Percentiles rank a stretch among this genome's conserved stretches.
Conservation (phyloP, 1,140 invertebrate genomes). For the Drosophila quadrilineata region DNA sequence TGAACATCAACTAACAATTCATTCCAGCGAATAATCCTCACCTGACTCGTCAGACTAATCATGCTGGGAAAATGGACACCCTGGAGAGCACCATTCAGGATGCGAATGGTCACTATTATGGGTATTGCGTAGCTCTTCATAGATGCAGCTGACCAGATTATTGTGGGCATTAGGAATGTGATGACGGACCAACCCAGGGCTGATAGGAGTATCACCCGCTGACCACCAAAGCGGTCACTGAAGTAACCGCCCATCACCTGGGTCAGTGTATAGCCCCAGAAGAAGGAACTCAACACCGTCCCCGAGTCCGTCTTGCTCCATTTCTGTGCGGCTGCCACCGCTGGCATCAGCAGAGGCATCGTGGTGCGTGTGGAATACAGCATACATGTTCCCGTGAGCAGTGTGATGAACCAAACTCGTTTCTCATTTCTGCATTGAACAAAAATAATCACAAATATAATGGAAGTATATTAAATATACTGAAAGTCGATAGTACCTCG, state of each 20-base stretch:
- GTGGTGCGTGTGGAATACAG: constrained; percentile 87
- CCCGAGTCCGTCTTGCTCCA: constrained; percentile 89
- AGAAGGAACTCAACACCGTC: constrained; percentile 88
- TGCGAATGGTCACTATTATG: constrained; percentile 84
- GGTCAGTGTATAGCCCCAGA: constrained; percentile 90
- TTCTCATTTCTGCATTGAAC: constrained; percentile 82
- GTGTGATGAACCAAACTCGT: constrained; percentile 84
- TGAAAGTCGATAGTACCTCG: constrained; percentile 54
- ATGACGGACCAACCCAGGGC: constrained; percentile 86
- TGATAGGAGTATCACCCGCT: constrained; percentile 85
- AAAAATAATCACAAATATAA: not conserved
- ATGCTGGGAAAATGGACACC: constrained; percentile 88
- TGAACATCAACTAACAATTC: too few species aligned
- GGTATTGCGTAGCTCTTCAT: constrained; percentile 83
- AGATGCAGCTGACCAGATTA: constrained; percentile 84
- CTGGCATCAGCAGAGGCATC: constrained; percentile 86
- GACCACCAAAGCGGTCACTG: constrained; percentile 87
- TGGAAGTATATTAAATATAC: not conserved
- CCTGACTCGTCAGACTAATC: constrained; percentile 87
- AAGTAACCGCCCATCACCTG: constrained; percentile 88
- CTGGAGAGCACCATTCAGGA: constrained; percentile 87
- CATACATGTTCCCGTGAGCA: constrained; percentile 86
- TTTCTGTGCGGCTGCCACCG: constrained; percentile 85
- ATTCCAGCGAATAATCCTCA: constrained; percentile 53
- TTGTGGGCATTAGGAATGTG: constrained; percentile 86